Conservation (phyloP, 1,140 invertebrate genomes). For the Cyphomyrmex costatus region DNA sequence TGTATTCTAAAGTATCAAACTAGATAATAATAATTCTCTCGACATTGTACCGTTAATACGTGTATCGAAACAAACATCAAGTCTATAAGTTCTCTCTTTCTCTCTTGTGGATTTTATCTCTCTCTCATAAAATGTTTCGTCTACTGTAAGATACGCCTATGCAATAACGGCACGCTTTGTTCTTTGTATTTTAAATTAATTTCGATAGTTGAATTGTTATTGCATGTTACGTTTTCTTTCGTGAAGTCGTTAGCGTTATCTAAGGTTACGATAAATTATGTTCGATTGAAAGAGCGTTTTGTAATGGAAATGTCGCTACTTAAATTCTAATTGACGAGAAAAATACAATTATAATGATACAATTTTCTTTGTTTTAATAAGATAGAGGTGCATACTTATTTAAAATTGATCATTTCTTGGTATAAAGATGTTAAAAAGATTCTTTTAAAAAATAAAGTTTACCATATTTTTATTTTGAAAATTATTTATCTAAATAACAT, state of each 20-base stretch:
- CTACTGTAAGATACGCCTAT: neutral
- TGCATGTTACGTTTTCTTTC: neutral
- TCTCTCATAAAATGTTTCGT: neutral
- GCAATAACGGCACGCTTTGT: neutral
- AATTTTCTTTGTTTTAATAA: neutral
- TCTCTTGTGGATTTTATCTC: neutral
- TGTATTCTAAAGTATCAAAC: conserved; percentile 7
- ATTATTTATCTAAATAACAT: too few species aligned
- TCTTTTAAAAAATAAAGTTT: too few species aligned
- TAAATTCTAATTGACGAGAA: neutral
- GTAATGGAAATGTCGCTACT: neutral
- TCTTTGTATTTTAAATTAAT: conserved; percentile 6
- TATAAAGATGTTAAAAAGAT: too few species aligned
- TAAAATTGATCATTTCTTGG: too few species aligned
- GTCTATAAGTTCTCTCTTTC: too few species aligned
- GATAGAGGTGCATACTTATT: neutral
- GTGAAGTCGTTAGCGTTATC: neutral
- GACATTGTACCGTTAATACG: neutral
- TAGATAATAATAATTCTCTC: neutral
- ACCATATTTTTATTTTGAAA: too few species aligned
- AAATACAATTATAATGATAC: neutral
- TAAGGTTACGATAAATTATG: neutral
- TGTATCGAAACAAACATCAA: neutral
- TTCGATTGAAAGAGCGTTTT: neutral
- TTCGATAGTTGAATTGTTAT: neutral